Percentiles rank a stretch among this genome's conserved stretches.
Conservation (phyloP, 2,113 vertebrate genomes). For the Macaca nemestrina region DNA sequence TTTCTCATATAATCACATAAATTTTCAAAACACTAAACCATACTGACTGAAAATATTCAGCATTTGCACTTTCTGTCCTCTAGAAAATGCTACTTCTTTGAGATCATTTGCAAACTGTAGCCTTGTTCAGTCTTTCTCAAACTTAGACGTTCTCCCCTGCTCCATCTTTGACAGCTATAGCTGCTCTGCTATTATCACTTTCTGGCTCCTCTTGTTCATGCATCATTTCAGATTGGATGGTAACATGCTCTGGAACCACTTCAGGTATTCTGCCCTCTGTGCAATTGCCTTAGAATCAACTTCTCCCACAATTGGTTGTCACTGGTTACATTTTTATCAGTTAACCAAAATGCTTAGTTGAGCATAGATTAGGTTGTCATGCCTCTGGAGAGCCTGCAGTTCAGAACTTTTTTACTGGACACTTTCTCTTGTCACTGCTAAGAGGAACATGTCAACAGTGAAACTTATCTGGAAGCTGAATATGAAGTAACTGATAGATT, state of each 20-base stretch:
- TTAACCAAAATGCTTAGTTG: conserved; percentile 10
- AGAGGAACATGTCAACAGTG: conserved; percentile 61
- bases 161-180: neutral
- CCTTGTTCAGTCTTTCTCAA: neutral
- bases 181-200: neutral
- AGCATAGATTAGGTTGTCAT: conserved; percentile 53
- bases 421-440: conserved; percentile 63
- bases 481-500: conserved; percentile 61
- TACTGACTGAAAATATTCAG: neutral
- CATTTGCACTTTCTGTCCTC: neutral
- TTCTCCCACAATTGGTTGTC: conserved; percentile 6
- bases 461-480: conserved; percentile 43
- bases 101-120: neutral
- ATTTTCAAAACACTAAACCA: conserved; percentile 28
- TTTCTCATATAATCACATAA: neutral
- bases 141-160: neutral
- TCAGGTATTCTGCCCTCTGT: neutral
- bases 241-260: neutral
- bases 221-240: neutral
- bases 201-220: neutral
- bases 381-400: neutral
- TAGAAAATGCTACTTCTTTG: neutral
- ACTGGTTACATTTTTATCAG: conserved; percentile 53
- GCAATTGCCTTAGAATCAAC: conserved; percentile 8
- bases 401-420: conserved; percentile 59